Base-by-base conservation (phyloP, 2,888 invertebrate genomes). In the Drosophila siamana region DNA sequence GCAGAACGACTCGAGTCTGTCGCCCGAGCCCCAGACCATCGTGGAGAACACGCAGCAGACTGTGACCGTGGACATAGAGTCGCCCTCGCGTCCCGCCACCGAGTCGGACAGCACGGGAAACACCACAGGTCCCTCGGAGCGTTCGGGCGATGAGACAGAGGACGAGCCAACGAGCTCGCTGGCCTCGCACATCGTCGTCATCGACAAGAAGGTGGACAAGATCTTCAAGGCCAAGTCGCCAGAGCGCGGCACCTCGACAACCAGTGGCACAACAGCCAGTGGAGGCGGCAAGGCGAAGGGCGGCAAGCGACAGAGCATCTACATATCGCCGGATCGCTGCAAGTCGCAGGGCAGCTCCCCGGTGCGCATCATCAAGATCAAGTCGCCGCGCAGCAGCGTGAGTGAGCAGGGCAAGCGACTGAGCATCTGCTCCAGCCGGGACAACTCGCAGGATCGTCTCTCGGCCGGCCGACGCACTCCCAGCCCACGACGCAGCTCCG, bases 301-400 rank as follows among this genome's bases (percentile, higher is more conserved):
- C 4, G 80, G 74, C 33, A 88, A 91, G 59, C 93, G 94, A 6
- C 93, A 94, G 65, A 94, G 94, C 48, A 93, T 94, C 26, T 94
- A 94, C 75, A 93, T 94, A 63, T 94, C 94, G 0, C 92, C 92
- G 0, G 92, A 92, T 75, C 91, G 92, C 16, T 90, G 90, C 60
- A 92, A 92, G 56, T 92, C 92, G 9, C 91, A 91, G 70, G 92
- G 92, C 9, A 91, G 90, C 56, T 92, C 92, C 0, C 92, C 92
- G 1, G 92, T 92, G 43, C 89, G 92, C 60, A 92, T 92, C 46
- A 91, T 92, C n/a, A 92, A 92, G 80, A 92, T 92, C 1, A 92
- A 91, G 67, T 92, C 92, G 11, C 94, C 94, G 0, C 93, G 94
- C 63, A 93, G 93, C 59, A 94, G 94, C 74, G 93, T 94, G 63